Conservation (phyloP, 2,797 vertebrate genomes). For the Diplodus puntazzo region DNA sequence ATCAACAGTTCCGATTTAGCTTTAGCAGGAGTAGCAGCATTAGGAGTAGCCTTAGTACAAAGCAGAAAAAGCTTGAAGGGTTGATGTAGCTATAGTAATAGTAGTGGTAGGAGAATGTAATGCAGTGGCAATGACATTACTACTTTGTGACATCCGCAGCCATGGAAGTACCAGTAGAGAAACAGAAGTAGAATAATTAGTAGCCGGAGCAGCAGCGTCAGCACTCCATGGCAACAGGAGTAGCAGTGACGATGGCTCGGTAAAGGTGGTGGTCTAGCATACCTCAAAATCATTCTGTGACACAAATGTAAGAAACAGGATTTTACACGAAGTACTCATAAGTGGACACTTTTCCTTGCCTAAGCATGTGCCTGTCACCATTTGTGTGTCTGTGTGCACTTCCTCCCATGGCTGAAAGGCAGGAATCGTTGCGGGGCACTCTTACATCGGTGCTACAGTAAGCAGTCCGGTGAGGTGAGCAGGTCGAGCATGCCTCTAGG, state of each 20-base stretch:
- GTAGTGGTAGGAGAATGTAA: background rate
- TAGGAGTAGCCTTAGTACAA: background rate
- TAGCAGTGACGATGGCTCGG: background rate
- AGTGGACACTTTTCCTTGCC: background rate
- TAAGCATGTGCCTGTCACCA: conserved; percentile 9
- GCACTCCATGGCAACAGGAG: background rate
- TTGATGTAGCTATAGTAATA: no score
- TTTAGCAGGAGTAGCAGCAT: background rate
- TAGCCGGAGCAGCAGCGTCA: background rate
- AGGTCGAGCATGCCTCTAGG: conserved; percentile 18
- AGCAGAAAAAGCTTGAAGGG: background rate
- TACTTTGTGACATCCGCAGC: background rate
- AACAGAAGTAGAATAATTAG: background rate
- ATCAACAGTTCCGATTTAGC: background rate
- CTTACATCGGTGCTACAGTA: conserved; percentile 30
- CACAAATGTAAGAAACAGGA: background rate
- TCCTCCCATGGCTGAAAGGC: conserved; percentile 5
- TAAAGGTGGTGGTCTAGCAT: background rate
- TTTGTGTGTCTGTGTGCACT: conserved; percentile 16
- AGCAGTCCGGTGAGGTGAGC: conserved; percentile 42
- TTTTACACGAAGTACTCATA: background rate
- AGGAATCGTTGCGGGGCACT: conserved; percentile 1
- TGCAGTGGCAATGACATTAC: background rate
- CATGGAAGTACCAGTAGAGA: background rate
- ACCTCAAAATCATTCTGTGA: background rate